A percentile compares a stretch with the other conserved stretches of the same genome.
These are phyloP conservation scores for Glareola pratincola DNA, from an alignment of 2,113 vertebrate genomes.

Conservation along the genomic window DNA sequence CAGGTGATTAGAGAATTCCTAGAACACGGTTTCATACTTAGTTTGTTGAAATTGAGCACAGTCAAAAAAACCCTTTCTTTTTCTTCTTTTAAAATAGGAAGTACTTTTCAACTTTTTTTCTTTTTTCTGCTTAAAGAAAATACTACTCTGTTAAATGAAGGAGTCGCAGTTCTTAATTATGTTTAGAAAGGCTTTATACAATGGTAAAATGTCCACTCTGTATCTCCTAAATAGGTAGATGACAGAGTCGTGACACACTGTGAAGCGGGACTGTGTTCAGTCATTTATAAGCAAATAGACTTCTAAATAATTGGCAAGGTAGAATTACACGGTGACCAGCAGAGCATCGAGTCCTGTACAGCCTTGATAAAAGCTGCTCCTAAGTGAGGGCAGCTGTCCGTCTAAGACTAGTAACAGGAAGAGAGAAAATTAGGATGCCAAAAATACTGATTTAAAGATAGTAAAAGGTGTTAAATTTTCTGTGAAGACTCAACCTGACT, in stretches of 20 bases:
- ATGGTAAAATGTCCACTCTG: not conserved
- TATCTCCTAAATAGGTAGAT: not conserved
- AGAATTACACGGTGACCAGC: not conserved
- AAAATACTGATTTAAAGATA: conserved; percentile 19
- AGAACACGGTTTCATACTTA: not conserved
- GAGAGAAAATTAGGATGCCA: conserved; percentile 44
- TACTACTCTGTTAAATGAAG: not conserved
- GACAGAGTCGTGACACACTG: not conserved
- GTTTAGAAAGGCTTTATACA: not conserved
- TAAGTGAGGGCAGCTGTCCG: conserved; percentile 13
- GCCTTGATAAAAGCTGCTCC: not conserved
- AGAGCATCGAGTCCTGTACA: not conserved
- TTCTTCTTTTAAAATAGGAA: not conserved
- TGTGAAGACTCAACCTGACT: not conserved
- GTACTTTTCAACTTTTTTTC: not conserved
- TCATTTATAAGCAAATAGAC: not conserved
- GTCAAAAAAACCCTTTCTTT: not conserved
- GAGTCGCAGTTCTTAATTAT: not conserved
- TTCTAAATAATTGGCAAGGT: not conserved
- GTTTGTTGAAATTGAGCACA: not conserved
- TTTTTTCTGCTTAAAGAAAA: not conserved
- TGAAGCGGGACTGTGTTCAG: not conserved
- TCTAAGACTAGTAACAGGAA: not conserved
- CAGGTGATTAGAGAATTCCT: not conserved
- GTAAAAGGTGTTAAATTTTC: not conserved